These are phyloP conservation scores for Petrolisthes cinctipes DNA, from an alignment of 2,888 invertebrate genomes.

Conservation along the genomic window DNA sequence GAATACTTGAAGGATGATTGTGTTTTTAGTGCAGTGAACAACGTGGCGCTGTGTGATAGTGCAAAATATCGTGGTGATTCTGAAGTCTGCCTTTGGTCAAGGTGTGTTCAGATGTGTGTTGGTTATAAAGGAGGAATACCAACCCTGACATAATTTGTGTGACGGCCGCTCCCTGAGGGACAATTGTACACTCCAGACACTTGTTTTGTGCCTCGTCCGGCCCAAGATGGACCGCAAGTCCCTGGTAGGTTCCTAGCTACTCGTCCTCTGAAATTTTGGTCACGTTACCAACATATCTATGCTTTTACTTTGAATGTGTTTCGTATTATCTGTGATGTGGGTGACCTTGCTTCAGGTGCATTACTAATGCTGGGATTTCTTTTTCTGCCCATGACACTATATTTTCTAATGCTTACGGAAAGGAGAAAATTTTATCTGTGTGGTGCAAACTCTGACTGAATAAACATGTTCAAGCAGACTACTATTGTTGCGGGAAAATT, in stretches of 20 bases:
- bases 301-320: no score
- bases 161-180: constrained; percentile 45
- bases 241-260: constrained; percentile 50
- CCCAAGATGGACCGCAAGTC: constrained; percentile 55
- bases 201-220: constrained; percentile 37
- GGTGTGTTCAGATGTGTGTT: constrained; percentile 39
- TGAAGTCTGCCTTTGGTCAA: constrained; percentile 37
- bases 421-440: no score
- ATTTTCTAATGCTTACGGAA: no score
- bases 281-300: background rate
- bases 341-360: no score
- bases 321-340: no score
- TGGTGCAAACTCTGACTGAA: no score
- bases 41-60: constrained; percentile 47
- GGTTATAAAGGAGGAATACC: constrained; percentile 33
- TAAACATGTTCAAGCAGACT: no score
- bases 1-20: constrained; percentile 37
- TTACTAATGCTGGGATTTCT: no score
- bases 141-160: constrained; percentile 36
- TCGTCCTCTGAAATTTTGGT: constrained; percentile 15
- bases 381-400: no score
- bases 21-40: constrained; percentile 44
- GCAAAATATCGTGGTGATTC: constrained; percentile 34
- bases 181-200: constrained; percentile 33
- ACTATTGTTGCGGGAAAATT: no score